phyloP scores from a whole-genome alignment of 2,888 invertebrate species.

The Aphrophora alni region DNA sequence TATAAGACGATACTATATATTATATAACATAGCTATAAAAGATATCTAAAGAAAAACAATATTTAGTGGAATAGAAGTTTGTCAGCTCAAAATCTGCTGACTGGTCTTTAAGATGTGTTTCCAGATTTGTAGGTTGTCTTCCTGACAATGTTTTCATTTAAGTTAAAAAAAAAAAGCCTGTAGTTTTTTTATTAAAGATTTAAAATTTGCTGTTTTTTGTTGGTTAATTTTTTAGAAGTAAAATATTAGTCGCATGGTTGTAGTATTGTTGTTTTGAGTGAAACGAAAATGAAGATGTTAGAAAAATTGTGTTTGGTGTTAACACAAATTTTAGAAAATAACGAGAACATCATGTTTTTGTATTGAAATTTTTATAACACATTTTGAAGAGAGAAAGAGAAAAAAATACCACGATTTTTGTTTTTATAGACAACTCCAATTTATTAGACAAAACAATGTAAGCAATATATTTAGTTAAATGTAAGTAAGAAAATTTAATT shows the following conservation, averaged over 20 bases:
- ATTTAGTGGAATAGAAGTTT: slow-evolving; percentile 49
- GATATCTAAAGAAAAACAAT: slow-evolving; percentile 45
- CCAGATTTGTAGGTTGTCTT: slow-evolving; percentile 47
- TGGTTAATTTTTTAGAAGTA: neutral
- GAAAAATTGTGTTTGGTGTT: neutral
- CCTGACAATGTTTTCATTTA: slow-evolving; percentile 38
- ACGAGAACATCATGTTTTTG: neutral
- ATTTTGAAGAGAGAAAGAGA: neutral
- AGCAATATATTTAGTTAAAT: slow-evolving; percentile 2
- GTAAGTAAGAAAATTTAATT: slow-evolving; percentile 7
- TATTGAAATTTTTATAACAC: neutral
- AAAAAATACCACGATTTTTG: neutral
- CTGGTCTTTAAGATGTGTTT: slow-evolving; percentile 43
- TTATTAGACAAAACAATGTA: neutral
- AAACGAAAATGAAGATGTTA: neutral
- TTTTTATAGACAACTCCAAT: neutral
- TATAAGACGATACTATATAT: slow-evolving; percentile 52
- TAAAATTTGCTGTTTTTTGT: neutral
- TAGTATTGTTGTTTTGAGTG: neutral
- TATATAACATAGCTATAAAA: slow-evolving; percentile 52
- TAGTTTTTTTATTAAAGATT: neutral
- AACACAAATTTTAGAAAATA: neutral
- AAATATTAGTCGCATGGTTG: neutral
- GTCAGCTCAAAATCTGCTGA: slow-evolving; percentile 50
- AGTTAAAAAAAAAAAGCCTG: no score